Evolutionary conservation across 2,888 invertebrate species (phyloP).

Genomic region (Nyleta sp.): DNA sequence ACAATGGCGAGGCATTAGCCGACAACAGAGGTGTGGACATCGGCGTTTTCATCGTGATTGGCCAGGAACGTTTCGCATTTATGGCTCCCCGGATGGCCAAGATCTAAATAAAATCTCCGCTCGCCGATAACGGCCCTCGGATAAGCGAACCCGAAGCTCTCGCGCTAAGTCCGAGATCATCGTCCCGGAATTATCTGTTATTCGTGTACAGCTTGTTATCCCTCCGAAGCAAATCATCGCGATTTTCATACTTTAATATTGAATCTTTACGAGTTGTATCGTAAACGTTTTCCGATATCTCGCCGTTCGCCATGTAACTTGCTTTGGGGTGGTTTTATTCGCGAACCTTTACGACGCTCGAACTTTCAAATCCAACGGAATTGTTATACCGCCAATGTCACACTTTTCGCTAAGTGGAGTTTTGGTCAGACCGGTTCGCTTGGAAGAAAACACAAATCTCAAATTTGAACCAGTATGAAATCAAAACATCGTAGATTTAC

Average conservation of each 20-base stretch:
- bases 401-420: no score
- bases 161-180: slow-evolving; percentile 41
- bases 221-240: background rate
- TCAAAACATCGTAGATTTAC: no score
- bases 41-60: slow-evolving; percentile 74
- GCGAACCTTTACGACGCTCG: no score
- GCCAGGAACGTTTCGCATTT: slow-evolving; percentile 77
- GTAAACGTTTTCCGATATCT: slow-evolving; percentile 38
- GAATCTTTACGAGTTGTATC: slow-evolving; percentile 27
- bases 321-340: no score
- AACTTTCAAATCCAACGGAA: no score
- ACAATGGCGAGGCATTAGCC: slow-evolving; percentile 79
- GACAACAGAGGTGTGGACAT: slow-evolving; percentile 82
- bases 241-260: slow-evolving; percentile 22
- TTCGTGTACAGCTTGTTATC: slow-evolving; percentile 41
- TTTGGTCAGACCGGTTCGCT: no score
- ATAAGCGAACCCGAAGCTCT: slow-evolving; percentile 26
- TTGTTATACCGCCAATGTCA: no score
- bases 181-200: slow-evolving; percentile 43
- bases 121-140: slow-evolving; percentile 70
- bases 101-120: slow-evolving; percentile 81
- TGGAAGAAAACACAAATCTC: no score
- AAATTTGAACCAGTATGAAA: no score
- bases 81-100: slow-evolving; percentile 74
- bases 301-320: no score